A percentile compares a stretch with the other conserved stretches of the same genome.
phyloP scores from a whole-genome alignment of 2,113 vertebrate species.

The Ameiurus melas region DNA sequence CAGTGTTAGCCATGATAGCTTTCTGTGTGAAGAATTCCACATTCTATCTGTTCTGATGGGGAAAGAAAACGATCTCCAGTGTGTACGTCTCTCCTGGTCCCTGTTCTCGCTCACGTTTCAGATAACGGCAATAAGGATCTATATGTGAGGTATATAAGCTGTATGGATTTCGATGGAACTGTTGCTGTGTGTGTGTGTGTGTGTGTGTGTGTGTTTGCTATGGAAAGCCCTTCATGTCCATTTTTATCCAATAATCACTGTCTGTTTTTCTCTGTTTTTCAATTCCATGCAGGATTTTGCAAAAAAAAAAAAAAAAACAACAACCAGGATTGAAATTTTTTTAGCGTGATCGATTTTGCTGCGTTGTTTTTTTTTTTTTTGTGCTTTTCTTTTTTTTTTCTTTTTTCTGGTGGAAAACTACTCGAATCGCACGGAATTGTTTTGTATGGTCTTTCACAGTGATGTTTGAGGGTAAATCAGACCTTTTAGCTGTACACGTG shows the following conservation, averaged over 20 bases:
- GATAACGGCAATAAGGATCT: constrained; percentile 13
- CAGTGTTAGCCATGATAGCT: constrained; percentile 36
- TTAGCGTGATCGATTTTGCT: no score
- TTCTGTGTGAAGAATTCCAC: constrained; percentile 57
- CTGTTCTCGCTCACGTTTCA: constrained; percentile 31
- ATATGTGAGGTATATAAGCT: constrained; percentile 5
- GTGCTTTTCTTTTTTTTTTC: no score
- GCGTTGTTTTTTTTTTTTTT: no score
- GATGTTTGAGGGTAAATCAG: no score
- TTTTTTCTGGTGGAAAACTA: no score
- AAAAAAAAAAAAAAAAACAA: no score
- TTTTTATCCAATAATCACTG: not conserved
- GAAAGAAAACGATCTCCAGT: not conserved
- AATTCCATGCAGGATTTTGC: no score
- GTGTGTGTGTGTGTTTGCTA: not conserved
- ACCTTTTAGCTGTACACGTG: no score
- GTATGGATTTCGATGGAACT: not conserved
- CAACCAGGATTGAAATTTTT: no score
- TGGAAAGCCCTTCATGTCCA: not conserved
- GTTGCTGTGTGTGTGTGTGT: constrained; percentile 6
- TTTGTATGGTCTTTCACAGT: no score
- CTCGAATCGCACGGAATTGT: no score
- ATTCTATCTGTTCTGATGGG: constrained; percentile 48
- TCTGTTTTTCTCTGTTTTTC: not conserved
- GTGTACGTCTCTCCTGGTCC: constrained; percentile 24